Percentiles rank a stretch among this genome's conserved stretches.
These are phyloP conservation scores for Drosophila emarginata DNA, from an alignment of 2,888 invertebrate genomes.

Conservation along the genomic window DNA sequence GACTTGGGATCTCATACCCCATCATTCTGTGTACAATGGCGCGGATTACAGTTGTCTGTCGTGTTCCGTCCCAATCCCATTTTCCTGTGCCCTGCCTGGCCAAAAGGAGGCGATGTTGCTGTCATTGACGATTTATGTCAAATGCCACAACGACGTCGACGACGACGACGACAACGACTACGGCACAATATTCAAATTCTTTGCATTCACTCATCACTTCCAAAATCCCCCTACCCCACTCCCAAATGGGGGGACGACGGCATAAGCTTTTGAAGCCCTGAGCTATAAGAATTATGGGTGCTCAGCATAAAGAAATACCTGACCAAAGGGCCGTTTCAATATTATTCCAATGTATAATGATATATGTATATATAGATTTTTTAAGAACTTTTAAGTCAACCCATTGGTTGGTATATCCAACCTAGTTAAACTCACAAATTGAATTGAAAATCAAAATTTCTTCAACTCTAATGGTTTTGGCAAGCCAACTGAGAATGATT, in stretches of 20 bases:
- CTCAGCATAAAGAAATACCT: not conserved
- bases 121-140: conserved; percentile 82
- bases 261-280: not conserved
- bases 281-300: not conserved
- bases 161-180: not conserved
- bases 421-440: conserved; percentile 63
- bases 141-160: conserved; percentile 55
- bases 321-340: not conserved
- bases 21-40: conserved; percentile 53
- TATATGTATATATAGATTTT: not conserved
- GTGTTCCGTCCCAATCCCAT: conserved; percentile 63
- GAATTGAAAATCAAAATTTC: conserved; percentile 69
- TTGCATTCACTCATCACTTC: conserved; percentile 79
- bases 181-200: conserved; percentile 80
- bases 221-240: too few species aligned
- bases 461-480: conserved; percentile 75
- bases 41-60: conserved; percentile 76
- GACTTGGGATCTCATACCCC: conserved; percentile 16
- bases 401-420: conserved; percentile 41
- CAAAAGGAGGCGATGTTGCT: conserved; percentile 78
- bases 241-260: conserved; percentile 19
- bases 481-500: conserved; percentile 54
- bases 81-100: conserved; percentile 45
- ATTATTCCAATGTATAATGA: not conserved
- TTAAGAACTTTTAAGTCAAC: conserved; percentile 33